Percentiles rank a stretch among this genome's conserved stretches.
These are phyloP conservation scores for Heliocidaris erythrogramma DNA, from an alignment of 35 echinoderm and acorn worm species.

Conservation along the genomic window DNA sequence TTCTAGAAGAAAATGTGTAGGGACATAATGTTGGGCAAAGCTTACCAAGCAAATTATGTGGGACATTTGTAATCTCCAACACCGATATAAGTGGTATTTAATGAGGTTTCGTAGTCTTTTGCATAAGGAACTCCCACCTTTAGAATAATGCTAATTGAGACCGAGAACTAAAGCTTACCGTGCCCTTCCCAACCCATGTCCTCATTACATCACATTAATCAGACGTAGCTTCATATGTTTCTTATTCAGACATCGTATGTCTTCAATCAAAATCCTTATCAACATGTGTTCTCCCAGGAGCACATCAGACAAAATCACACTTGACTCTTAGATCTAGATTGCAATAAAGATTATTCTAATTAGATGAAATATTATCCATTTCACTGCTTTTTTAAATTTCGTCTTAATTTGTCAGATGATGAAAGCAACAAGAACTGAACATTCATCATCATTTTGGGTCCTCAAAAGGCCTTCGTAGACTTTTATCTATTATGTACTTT, in stretches of 20 bases:
- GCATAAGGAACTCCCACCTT: not conserved
- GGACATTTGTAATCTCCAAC: not conserved
- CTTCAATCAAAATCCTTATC: not conserved
- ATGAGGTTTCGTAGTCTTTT: not conserved
- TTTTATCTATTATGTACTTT: not conserved
- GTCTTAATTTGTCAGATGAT: not conserved
- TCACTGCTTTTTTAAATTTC: not conserved
- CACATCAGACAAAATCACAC: not conserved
- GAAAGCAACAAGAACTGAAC: not conserved
- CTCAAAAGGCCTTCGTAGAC: not conserved
- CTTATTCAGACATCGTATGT: not conserved
- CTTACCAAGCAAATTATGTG: not conserved
- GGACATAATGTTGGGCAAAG: not conserved
- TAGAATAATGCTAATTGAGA: not conserved
- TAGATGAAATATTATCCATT: conserved; percentile 3
- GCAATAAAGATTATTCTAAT: conserved; percentile 14
- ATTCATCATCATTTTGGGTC: not conserved
- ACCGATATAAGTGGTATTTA: not conserved
- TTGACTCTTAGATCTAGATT: not conserved
- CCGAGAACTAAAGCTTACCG: not conserved
- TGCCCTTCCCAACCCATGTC: not conserved
- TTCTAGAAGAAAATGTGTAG: not conserved
- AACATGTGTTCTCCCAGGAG: not conserved
- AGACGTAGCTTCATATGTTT: not conserved
- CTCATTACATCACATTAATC: not conserved